Base-by-base conservation (phyloP, 2,113 vertebrate genomes). In the Carlito syrichta region DNA sequence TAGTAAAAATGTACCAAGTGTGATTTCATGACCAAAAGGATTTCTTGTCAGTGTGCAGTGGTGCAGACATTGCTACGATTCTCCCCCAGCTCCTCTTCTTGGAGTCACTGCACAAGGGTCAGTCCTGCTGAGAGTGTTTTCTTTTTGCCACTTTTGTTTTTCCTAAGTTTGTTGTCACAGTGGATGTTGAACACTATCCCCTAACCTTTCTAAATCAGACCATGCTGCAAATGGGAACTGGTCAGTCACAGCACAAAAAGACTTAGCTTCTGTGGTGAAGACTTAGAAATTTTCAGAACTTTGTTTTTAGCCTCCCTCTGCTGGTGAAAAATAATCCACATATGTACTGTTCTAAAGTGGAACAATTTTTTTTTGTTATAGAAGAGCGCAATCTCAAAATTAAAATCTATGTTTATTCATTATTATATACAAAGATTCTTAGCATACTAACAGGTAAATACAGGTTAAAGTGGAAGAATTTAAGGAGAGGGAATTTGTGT, bases 271-370 rank as follows among this genome's bases (percentile, higher is more conserved):
- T 96, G 19, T 66, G 73, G 45, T 54, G 68, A 93, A 93, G 91
- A 96, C 71, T 48, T 86, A 60, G n/a, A 81, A 56, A 32, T 74
- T 85, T 89, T 84, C 66, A 52, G 1, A 48, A 68, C 43, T 91
- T 95, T 94, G 71, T 78, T 88, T 89, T 94, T 77, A 95, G 86
- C 45, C 50, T 96, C 96, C 83, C 93, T 27, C 86, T 94, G 78
- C 60, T 96, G 97, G 84, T 93, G 62, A 83, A 97, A 93, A 90
- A 84, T 56, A 81, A 89, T 56, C n/a, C 56, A 56, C 27, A 35
- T 38, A 32, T 27, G 30, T 38, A 89, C 52, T 94, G 32, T 84
- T 76, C 74, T 52, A 43, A 77, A 93, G 30, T 66, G 84, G 50
- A 94, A 62, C 48, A 94, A 79, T n/a, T n/a, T n/a, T n/a, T n/a